Evolutionary conservation across 2,113 vertebrate genomes (phyloP).

Genomic region (Gymnobelideus leadbeateri): DNA sequence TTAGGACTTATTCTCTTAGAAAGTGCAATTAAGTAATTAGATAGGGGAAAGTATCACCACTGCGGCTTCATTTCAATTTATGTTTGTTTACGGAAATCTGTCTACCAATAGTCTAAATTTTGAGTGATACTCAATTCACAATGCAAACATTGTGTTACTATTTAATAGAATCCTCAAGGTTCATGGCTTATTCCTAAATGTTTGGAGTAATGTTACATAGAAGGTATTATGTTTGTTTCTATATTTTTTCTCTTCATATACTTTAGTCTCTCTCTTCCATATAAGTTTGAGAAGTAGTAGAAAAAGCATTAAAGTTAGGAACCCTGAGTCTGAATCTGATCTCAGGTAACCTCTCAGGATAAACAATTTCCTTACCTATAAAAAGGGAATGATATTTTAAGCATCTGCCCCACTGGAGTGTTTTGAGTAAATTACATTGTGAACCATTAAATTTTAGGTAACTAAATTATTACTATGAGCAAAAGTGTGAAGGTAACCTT

Average conservation of each 20-base stretch:
- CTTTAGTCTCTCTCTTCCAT: neutral
- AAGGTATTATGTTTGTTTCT: neutral
- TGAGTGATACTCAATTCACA: neutral
- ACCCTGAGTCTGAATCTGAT: too few relatives aligned
- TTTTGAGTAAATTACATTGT: too few relatives aligned
- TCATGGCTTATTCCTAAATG: neutral
- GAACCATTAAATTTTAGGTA: too few relatives aligned
- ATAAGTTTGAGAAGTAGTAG: slow-evolving; percentile 1
- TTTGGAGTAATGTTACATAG: neutral
- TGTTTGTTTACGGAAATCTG: neutral
- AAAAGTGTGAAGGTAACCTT: too few relatives aligned
- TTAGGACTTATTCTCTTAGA: neutral
- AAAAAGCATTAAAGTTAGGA: too few relatives aligned
- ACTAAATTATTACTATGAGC: too few relatives aligned
- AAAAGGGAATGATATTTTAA: too few relatives aligned
- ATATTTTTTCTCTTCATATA: neutral
- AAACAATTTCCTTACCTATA: too few relatives aligned
- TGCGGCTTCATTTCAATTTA: neutral
- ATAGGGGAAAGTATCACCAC: neutral
- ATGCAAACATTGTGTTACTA: slow-evolving; percentile 8
- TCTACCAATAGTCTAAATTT: neutral
- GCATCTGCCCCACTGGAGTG: too few relatives aligned
- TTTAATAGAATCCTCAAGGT: neutral
- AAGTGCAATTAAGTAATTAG: slow-evolving; percentile 11
- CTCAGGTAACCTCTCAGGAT: too few relatives aligned